phyloP scores from a whole-genome alignment of 2,113 vertebrate species.

The Panurus biarmicus region DNA sequence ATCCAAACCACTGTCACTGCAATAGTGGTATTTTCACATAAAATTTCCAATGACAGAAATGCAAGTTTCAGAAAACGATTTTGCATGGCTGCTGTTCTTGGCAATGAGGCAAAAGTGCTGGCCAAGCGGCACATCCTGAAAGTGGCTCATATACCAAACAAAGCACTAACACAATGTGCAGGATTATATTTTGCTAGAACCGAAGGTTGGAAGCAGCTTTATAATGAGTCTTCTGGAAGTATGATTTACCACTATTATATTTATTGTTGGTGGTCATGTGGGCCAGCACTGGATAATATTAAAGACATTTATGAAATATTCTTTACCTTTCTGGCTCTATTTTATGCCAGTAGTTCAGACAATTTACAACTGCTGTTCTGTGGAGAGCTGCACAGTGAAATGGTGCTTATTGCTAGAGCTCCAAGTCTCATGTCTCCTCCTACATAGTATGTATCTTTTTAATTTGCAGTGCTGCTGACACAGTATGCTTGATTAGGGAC shows the following conservation, averaged over 20 bases:
- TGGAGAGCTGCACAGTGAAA: neutral
- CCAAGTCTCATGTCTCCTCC: neutral
- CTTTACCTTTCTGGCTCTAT: conserved; percentile 33
- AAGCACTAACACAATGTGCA: neutral
- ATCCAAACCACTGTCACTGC: neutral
- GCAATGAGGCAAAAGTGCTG: neutral
- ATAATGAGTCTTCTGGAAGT: neutral
- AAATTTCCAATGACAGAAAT: neutral
- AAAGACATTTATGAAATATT: conserved; percentile 46
- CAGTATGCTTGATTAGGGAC: conserved; percentile 24
- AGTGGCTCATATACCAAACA: neutral
- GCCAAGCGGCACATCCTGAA: neutral
- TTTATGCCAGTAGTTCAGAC: conserved; percentile 24
- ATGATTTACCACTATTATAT: conserved; percentile 26
- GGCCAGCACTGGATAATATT: neutral
- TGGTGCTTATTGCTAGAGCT: neutral
- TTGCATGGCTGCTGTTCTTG: neutral
- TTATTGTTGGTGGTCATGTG: conserved; percentile 17
- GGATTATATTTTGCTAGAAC: neutral
- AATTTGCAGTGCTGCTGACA: conserved; percentile 39
- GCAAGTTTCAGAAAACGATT: neutral
- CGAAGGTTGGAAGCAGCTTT: neutral
- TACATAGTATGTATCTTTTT: neutral
- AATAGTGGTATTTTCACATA: neutral
- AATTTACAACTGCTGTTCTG: conserved; percentile 28